Percentiles rank a stretch among this genome's conserved stretches.
These are phyloP conservation scores for Pseudorasbora parva DNA, from an alignment of 2,113 vertebrate genomes.

Conservation along the genomic window DNA sequence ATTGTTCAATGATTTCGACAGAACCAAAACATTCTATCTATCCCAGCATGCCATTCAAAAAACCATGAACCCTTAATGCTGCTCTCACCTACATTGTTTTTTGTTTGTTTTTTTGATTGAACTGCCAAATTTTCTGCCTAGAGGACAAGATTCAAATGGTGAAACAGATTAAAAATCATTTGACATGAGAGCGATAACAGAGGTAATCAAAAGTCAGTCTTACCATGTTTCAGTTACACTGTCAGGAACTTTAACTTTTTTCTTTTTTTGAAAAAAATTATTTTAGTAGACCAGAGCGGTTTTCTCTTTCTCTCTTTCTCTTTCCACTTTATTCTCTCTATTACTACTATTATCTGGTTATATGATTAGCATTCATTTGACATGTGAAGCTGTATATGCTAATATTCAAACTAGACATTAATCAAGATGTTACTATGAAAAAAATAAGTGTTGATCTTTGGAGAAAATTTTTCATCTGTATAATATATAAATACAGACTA, in stretches of 20 bases:
- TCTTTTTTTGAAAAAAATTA: background rate
- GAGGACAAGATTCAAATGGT: background rate
- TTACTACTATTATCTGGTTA: background rate
- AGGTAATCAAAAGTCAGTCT: background rate
- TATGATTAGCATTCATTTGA: background rate
- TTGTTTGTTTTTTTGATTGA: slow-evolving; percentile 54
- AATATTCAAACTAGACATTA: background rate
- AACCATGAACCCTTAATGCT: background rate
- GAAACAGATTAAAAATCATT: background rate
- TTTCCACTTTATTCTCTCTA: no score
- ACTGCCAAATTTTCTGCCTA: slow-evolving; percentile 23
- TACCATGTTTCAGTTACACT: background rate
- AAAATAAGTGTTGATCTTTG: background rate
- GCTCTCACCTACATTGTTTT: slow-evolving; percentile 19
- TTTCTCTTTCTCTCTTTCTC: no score
- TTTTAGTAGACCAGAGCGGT: no score
- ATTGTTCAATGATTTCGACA: slow-evolving; percentile 25
- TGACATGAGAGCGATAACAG: background rate
- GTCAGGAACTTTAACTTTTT: no score
- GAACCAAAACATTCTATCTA: background rate
- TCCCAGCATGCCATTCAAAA: background rate
- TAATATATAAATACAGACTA: no score
- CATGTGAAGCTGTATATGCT: background rate
- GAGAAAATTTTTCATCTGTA: background rate
- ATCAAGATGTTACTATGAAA: background rate